Evolutionary conservation across 2,113 vertebrate genomes (phyloP).

Genomic region (Ophiodon elongatus): DNA sequence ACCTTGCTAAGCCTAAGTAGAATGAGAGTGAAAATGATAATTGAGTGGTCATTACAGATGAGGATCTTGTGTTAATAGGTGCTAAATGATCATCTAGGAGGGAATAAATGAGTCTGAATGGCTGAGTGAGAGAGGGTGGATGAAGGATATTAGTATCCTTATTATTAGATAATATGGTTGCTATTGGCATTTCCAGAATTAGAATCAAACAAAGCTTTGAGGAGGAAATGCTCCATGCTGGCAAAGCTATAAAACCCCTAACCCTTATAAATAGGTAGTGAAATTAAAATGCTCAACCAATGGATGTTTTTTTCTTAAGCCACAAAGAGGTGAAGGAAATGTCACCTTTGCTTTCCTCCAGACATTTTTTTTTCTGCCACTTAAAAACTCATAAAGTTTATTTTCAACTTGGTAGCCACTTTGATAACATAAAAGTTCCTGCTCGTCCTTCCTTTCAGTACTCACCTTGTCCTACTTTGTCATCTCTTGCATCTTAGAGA

Average conservation of each 20-base stretch:
- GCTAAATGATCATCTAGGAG: conserved; percentile 80
- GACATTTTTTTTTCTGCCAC: neutral
- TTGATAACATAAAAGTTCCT: neutral
- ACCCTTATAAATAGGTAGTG: conserved; percentile 41
- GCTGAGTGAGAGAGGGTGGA: conserved; percentile 68
- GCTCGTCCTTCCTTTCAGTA: conserved; percentile 30
- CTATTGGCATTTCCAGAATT: conserved; percentile 65
- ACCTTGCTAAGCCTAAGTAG: conserved; percentile 75
- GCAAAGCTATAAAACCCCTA: conserved; percentile 24
- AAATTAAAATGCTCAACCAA: conserved; percentile 45
- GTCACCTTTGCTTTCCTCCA: neutral
- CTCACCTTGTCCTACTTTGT: conserved; percentile 49
- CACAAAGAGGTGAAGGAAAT: neutral
- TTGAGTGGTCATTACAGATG: conserved; percentile 75
- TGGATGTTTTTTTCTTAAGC: conserved; percentile 41
- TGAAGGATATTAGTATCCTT: conserved; percentile 66
- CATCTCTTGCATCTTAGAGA: neutral
- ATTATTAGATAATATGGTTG: conserved; percentile 62
- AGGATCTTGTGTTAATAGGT: conserved; percentile 79
- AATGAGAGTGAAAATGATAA: conserved; percentile 77
- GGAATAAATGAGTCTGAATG: conserved; percentile 74
- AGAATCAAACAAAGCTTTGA: conserved; percentile 34
- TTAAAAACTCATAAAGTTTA: conserved; percentile 25
- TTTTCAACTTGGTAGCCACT: conserved; percentile 7
- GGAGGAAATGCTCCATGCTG: conserved; percentile 21